Base-by-base conservation (phyloP, 37 sponge, comb jelly and placozoan species). In the Lycopodina hypogea region DNA sequence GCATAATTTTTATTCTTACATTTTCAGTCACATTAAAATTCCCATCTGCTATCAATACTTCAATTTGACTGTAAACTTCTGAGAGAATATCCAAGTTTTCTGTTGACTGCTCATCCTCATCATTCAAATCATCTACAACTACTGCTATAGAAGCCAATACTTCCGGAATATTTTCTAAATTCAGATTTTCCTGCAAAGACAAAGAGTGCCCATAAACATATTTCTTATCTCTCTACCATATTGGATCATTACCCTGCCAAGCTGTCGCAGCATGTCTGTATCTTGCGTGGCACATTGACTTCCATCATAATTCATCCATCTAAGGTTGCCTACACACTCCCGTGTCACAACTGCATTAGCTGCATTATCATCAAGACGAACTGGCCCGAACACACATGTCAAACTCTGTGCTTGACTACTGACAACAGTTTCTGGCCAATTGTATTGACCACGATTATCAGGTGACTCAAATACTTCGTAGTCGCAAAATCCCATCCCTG, bases 401-500 rank as follows among this genome's bases (percentile, higher is more conserved):
- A 70, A 70, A 15, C 42, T 32, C 35, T n/a, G 23, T 45, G n/a
- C 7, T 33, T 65, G 9, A 33, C 28, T 12, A 23, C 56, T 56
- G 19, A 74, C 83, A 11, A 29, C 36, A 28, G 83, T 74, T 66
- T 82, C 83, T 39, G 37, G 63, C 83, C 83, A 82, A 12, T 22
- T 56, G 64, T 74, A 82, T 41, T 32, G 33, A n/a, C 75, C 75
- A 35, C 64, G 55, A 37, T 35, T 35, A 67, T 52, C 70, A 26
- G 76, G 45, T 52, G 74, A 56, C 12, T 19, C 24, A 1, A 73
- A 50, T 9, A 22, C 35, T 2, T 69, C 62, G 58, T 58, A 59
- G 35, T 69, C 57, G 53, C 84, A 84, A 59, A 84, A 84, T 61
- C 84, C 84, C 40, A 21, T 22, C 21, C 37, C 84, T 84, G 40